Evolutionary conservation across 2,797 vertebrate genomes (phyloP).

Genomic region (Malurus leucopterus): DNA sequence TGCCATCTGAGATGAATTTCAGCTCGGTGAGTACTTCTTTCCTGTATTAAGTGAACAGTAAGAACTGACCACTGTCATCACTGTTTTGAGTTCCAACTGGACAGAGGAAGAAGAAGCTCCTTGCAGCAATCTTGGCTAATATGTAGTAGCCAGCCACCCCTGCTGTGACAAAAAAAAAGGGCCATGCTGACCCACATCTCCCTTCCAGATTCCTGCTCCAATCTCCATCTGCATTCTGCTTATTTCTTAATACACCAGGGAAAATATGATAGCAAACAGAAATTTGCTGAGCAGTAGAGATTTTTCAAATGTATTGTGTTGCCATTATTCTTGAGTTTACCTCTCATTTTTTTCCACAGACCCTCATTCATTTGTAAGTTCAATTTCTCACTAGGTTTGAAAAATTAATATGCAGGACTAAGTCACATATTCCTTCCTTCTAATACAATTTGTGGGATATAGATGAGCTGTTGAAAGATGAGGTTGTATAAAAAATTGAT

Average conservation of each 20-base stretch:
- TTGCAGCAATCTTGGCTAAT: neutral
- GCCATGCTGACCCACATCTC: accelerated
- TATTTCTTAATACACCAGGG: neutral
- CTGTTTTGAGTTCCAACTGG: neutral
- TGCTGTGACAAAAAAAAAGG: neutral
- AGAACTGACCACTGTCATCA: neutral
- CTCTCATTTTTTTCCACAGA: neutral
- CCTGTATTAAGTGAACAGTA: neutral
- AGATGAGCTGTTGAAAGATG: neutral
- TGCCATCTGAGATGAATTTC: conserved; percentile 5
- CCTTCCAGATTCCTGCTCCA: neutral
- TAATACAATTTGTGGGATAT: neutral
- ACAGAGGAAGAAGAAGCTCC: neutral
- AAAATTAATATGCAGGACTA: neutral
- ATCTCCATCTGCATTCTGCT: neutral
- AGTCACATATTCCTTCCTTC: neutral
- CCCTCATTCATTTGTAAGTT: neutral
- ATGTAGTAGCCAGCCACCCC: neutral
- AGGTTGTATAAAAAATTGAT: neutral
- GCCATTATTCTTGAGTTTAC: neutral
- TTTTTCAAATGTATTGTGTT: neutral
- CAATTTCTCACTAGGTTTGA: neutral
- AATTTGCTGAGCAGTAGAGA: neutral
- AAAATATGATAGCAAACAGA: neutral
- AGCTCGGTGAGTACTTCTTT: neutral